Evolutionary conservation across 2,797 vertebrate genomes (phyloP).

Genomic region (Neoniphon sammara): DNA sequence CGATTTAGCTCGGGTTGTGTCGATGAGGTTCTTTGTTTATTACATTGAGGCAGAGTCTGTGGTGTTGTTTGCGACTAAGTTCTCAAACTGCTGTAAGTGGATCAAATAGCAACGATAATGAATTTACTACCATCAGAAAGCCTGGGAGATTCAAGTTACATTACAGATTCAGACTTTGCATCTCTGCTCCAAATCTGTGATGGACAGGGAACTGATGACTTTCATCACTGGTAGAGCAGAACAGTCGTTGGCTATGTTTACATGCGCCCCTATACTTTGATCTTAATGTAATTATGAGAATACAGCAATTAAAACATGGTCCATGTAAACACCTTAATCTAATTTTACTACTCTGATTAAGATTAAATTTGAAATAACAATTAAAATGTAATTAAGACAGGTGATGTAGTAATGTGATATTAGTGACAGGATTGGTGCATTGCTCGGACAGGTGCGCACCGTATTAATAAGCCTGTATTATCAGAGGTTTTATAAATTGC

Average conservation of each 20-base stretch:
- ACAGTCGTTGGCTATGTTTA: neutral
- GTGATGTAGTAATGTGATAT: slow-evolving; percentile 15
- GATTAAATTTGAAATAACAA: slow-evolving; percentile 17
- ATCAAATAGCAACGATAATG: slow-evolving; percentile 8
- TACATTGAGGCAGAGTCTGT: neutral
- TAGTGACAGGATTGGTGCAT: slow-evolving; percentile 3
- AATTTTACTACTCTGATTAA: slow-evolving; percentile 17
- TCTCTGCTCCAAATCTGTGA: neutral
- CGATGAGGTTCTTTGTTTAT: no score
- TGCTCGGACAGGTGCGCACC: slow-evolving; percentile 21
- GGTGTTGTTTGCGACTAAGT: slow-evolving; percentile 11
- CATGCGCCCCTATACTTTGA: slow-evolving; percentile 3
- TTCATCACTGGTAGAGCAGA: neutral
- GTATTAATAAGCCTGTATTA: slow-evolving; percentile 1
- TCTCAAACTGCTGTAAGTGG: neutral
- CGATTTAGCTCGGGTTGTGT: no score
- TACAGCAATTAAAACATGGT: slow-evolving; percentile 8
- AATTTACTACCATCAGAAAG: neutral
- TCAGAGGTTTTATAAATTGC: slow-evolving; percentile 19
- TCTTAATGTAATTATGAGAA: neutral
- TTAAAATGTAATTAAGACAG: slow-evolving; percentile 22
- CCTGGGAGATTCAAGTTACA: neutral
- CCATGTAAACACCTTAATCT: slow-evolving; percentile 5
- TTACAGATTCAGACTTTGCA: neutral
- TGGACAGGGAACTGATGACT: neutral